Evolutionary conservation across 1,140 invertebrate species (phyloP).

Genomic region (Anoplolepis gracilipes): DNA sequence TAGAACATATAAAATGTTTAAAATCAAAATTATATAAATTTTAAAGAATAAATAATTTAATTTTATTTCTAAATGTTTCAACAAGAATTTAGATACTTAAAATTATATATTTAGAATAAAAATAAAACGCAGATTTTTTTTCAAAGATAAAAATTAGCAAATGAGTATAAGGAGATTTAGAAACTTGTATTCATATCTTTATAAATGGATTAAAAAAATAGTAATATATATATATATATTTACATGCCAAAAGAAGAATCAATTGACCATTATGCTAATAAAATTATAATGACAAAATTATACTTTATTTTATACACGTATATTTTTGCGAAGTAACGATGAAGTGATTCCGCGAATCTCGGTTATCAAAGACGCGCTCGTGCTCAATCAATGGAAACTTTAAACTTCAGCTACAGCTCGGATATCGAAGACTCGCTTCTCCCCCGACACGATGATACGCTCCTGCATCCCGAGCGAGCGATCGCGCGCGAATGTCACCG

Average conservation of each 20-base stretch:
- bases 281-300: neutral
- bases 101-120: neutral
- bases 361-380: too few species aligned
- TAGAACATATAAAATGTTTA: neutral
- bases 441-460: conserved; percentile 37
- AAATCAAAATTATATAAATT: neutral
- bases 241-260: neutral
- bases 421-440: conserved; percentile 25
- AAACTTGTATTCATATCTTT: neutral
- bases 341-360: conserved; percentile 33
- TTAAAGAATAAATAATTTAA: neutral
- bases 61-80: neutral
- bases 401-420: conserved; percentile 19
- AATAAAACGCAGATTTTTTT: neutral
- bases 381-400: neutral
- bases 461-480: neutral
- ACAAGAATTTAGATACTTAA: neutral
- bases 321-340: conserved; percentile 5
- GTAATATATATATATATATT: too few species aligned
- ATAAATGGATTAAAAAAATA: too few species aligned
- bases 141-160: neutral
- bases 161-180: neutral
- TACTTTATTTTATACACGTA: too few species aligned
- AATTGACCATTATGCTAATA: neutral
- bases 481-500: neutral